phyloP scores from a whole-genome alignment of 1,140 invertebrate genomes.

The Sycophaga agraensis region DNA sequence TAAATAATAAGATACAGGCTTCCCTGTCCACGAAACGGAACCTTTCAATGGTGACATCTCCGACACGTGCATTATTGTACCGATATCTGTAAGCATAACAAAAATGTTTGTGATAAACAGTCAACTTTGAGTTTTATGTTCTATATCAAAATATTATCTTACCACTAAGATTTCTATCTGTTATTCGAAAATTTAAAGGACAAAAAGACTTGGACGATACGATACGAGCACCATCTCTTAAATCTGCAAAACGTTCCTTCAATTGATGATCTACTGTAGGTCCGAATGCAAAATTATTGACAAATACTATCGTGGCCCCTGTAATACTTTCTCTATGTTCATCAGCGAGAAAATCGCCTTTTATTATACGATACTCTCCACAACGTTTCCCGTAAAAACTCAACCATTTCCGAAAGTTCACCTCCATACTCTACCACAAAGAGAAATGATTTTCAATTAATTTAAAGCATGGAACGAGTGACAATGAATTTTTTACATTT shows the following conservation, averaged over 20 bases:
- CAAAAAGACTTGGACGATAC: conserved; percentile 99
- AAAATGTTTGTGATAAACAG: neutral
- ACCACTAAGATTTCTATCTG: conserved; percentile 83
- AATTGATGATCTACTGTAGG: conserved; percentile 95
- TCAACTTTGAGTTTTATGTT: too few species aligned
- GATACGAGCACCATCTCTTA: conserved; percentile 93
- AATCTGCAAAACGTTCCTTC: conserved; percentile 93
- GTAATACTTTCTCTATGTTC: conserved; percentile 91
- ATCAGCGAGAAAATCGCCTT: conserved; percentile 91
- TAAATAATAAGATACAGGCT: conserved; percentile 96
- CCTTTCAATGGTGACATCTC: conserved; percentile 92
- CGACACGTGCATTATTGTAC: conserved; percentile 97
- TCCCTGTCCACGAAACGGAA: conserved; percentile 97
- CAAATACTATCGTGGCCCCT: conserved; percentile 91
- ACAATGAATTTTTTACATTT: neutral
- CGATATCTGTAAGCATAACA: conserved; percentile 78
- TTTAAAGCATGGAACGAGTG: neutral
- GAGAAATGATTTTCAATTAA: neutral
- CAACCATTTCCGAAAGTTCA: conserved; percentile 91
- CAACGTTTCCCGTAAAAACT: conserved; percentile 94
- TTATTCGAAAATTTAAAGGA: conserved; percentile 95
- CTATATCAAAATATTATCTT: conserved; percentile 32
- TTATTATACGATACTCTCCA: conserved; percentile 87
- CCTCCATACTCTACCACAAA: conserved; percentile 76
- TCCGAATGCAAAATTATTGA: conserved; percentile 98